Conservation (phyloP, 2,797 vertebrate genomes). For the Danio tinwini region DNA sequence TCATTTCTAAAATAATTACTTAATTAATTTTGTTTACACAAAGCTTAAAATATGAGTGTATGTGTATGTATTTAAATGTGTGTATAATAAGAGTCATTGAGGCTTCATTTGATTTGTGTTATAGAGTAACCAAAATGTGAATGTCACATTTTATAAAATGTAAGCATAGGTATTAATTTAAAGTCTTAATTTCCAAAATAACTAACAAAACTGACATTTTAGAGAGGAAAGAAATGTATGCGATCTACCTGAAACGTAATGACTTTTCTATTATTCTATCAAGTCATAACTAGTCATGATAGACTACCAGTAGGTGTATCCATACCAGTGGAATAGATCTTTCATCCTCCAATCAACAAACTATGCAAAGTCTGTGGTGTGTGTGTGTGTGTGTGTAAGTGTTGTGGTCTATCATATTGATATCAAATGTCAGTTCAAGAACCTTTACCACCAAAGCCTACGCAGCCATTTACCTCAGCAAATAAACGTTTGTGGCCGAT, state of each 20-base stretch:
- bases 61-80: too few species aligned
- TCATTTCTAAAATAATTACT: too few species aligned
- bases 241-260: neutral
- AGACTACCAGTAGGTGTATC: conserved; percentile 6
- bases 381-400: conserved; percentile 36
- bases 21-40: too few species aligned
- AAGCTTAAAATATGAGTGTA: too few species aligned
- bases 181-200: too few species aligned
- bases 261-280: neutral
- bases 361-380: conserved; percentile 45
- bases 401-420: conserved; percentile 48
- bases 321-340: neutral
- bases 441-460: conserved; percentile 45
- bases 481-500: conserved; percentile 3
- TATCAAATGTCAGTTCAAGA: conserved; percentile 41
- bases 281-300: neutral
- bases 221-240: neutral
- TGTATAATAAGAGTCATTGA: too few species aligned
- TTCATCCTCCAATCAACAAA: conserved; percentile 15
- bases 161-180: too few species aligned
- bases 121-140: too few species aligned
- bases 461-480: conserved; percentile 3
- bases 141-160: too few species aligned
- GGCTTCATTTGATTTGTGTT: too few species aligned
- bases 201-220: neutral